phyloP scores from a whole-genome alignment of 2,888 invertebrate genomes.

The Perizoma flavofasciatum region DNA sequence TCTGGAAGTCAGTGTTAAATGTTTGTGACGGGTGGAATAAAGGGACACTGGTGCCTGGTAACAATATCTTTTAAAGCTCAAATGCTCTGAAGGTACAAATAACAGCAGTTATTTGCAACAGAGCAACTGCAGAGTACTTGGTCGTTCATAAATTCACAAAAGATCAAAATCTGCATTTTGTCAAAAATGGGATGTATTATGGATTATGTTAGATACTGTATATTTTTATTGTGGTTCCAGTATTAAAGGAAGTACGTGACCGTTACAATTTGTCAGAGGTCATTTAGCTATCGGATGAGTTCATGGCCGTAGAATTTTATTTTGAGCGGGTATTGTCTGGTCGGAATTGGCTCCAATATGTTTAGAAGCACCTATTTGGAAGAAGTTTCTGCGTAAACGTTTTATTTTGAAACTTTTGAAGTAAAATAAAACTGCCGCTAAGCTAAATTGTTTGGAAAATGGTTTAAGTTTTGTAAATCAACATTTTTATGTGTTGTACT shows the following conservation, averaged over 20 bases:
- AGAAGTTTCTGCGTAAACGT: conserved; percentile 27
- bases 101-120: conserved; percentile 9
- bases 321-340: conserved; percentile 30
- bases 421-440: conserved; percentile 20
- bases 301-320: conserved; percentile 41
- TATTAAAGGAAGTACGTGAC: conserved; percentile 35
- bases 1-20: conserved; percentile 67
- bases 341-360: conserved; percentile 26
- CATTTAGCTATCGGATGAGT: conserved; percentile 37
- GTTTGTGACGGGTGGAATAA: conserved; percentile 59
- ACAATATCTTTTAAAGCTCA: conserved; percentile 48
- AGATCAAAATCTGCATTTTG: not conserved
- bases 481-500: conserved; percentile 7
- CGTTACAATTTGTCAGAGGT: conserved; percentile 39
- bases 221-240: conserved; percentile 16
- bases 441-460: conserved; percentile 14
- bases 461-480: conserved; percentile 16
- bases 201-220: conserved; percentile 5
- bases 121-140: conserved; percentile 17
- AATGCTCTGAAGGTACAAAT: conserved; percentile 26
- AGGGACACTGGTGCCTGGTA: conserved; percentile 52
- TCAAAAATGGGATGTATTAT: too few species aligned
- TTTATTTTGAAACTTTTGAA: conserved; percentile 25
- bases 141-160: not conserved
- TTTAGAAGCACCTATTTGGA: conserved; percentile 26